Conservation (phyloP, 2,113 vertebrate genomes). For the Chaetodon auriga region DNA sequence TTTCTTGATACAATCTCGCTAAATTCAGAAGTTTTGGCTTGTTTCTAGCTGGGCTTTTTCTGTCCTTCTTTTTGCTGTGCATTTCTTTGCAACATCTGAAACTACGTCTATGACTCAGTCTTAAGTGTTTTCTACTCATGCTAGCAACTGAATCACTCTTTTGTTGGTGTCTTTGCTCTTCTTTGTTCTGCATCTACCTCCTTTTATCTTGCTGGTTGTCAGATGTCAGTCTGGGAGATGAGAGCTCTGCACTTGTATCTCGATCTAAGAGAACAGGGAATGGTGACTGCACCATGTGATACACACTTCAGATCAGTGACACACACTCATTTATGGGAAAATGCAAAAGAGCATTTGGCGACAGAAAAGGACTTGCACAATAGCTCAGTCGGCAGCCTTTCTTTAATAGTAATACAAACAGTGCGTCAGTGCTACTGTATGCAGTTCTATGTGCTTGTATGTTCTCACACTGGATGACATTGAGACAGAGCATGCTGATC, state of each 20-base stretch:
- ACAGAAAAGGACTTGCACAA: neutral
- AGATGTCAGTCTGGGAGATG: conserved; percentile 25
- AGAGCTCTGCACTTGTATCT: conserved; percentile 28
- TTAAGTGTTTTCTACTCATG: neutral
- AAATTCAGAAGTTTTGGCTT: neutral
- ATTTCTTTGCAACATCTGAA: neutral
- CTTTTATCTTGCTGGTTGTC: conserved; percentile 44
- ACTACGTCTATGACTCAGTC: neutral
- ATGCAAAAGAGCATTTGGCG: neutral
- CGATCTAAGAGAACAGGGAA: conserved; percentile 20
- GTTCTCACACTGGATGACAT: conserved; percentile 39
- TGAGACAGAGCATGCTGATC: conserved; percentile 56
- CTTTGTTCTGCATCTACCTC: neutral
- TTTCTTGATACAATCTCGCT: neutral
- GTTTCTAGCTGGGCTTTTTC: neutral
- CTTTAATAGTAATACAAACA: conserved; percentile 17
- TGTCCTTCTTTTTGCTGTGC: neutral
- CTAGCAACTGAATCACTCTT: neutral
- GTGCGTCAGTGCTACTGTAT: neutral
- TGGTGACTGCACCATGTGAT: conserved; percentile 10
- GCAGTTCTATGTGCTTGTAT: conserved; percentile 15
- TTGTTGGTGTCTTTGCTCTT: conserved; percentile 1
- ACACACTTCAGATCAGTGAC: conserved; percentile 32
- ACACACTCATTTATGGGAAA: neutral
- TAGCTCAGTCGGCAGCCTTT: conserved; percentile 7